Evolutionary conservation across 2,113 vertebrate genomes (phyloP).

Genomic region (rat (Rattus norvegicus)): GRCr8 NC_086020.1:237917501-237918000

Average conservation of each 20-base stretch:
- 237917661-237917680: neutral
- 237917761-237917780: constrained; percentile 8
- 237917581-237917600: neutral
- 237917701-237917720: constrained; percentile 26
- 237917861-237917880: neutral
- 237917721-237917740: constrained; percentile 35
- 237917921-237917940: neutral
- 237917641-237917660: neutral
- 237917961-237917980: neutral
- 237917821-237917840: constrained; percentile 31
- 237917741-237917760: neutral
- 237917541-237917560: neutral
- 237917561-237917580: neutral
- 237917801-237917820: constrained; percentile 1
- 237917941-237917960: neutral
- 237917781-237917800: constrained; percentile 15
- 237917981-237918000: neutral
- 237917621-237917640: neutral
- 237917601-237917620: neutral
- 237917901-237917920: neutral
- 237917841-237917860: neutral
- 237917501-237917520: no score
- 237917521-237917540: neutral
- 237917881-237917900: neutral
- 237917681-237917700: neutral